Conservation (phyloP, 2,797 vertebrate species). For the Hephaestus fuliginosus region DNA sequence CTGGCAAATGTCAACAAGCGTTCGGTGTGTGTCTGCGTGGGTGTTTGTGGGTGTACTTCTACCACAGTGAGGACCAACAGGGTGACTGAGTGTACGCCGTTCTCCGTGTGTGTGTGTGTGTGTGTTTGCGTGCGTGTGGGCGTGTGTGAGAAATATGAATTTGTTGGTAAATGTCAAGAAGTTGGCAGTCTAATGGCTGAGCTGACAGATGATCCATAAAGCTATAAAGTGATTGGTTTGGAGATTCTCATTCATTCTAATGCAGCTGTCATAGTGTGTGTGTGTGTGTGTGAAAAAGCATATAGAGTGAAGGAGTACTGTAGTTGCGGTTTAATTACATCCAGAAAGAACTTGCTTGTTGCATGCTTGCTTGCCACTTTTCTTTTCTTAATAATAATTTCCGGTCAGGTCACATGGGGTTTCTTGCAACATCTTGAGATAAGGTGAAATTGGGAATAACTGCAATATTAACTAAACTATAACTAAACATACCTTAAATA, state of each 20-base stretch:
- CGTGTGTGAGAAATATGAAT: constrained; percentile 80
- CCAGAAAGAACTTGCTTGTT: constrained; percentile 28
- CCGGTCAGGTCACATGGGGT: background rate
- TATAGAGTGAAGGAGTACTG: constrained; percentile 12
- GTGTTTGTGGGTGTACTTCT: constrained; percentile 61
- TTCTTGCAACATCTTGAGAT: too few species aligned
- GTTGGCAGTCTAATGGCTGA: constrained; percentile 80
- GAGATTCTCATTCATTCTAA: constrained; percentile 79
- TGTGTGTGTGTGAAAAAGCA: constrained; percentile 5
- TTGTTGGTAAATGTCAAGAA: constrained; percentile 85
- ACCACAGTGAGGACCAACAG: constrained; percentile 60
- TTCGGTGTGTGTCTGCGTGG: constrained; percentile 58
- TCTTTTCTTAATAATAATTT: background rate
- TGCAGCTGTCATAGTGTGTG: constrained; percentile 66
- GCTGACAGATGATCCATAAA: constrained; percentile 84
- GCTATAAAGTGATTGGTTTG: constrained; percentile 79
- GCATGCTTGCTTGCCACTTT: constrained; percentile 20
- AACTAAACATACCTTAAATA: too few species aligned
- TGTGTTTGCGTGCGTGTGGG: constrained; percentile 34
- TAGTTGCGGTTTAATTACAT: constrained; percentile 48
- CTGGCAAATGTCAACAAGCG: constrained; percentile 82
- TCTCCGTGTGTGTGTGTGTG: constrained; percentile 15
- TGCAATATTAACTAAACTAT: background rate
- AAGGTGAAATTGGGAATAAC: background rate
- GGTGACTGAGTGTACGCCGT: constrained; percentile 55